Conservation (phyloP, 2,797 vertebrate species). For the Gymnothorax javanicus region DNA sequence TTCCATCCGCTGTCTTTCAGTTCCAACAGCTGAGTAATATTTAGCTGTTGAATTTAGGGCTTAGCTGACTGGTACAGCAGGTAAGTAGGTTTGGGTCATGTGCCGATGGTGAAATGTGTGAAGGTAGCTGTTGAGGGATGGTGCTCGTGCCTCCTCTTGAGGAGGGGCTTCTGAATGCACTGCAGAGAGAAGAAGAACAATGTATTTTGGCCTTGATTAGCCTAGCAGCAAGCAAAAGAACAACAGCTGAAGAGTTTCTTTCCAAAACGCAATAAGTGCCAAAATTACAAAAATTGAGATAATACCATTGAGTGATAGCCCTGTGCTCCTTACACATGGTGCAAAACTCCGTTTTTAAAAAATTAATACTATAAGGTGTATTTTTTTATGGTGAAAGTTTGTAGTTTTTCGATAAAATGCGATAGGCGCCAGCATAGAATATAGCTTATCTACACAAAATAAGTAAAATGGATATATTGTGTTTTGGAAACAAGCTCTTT, state of each 20-base stretch:
- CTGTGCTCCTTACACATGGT: too few relatives aligned
- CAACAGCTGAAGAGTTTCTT: not conserved
- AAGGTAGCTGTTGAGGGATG: conserved; percentile 38
- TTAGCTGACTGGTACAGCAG: conserved; percentile 53
- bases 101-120: conserved; percentile 37
- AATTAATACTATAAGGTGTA: too few relatives aligned
- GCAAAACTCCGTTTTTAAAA: too few relatives aligned
- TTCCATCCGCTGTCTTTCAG: not conserved
- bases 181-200: conserved; percentile 47
- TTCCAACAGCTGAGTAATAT: not conserved
- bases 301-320: too few relatives aligned
- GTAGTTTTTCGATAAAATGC: too few relatives aligned
- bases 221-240: conserved; percentile 58
- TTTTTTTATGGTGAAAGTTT: too few relatives aligned
- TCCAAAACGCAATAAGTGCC: too few relatives aligned
- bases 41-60: not conserved
- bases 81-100: conserved; percentile 56
- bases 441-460: too few relatives aligned
- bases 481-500: conserved; percentile 52
- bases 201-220: conserved; percentile 39
- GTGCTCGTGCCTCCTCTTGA: conserved; percentile 59
- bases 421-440: too few relatives aligned
- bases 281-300: too few relatives aligned
- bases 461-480: too few relatives aligned
- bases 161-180: conserved; percentile 72